phyloP scores from a whole-genome alignment of 2,888 invertebrate species.

The Cephus pygmeus region DNA sequence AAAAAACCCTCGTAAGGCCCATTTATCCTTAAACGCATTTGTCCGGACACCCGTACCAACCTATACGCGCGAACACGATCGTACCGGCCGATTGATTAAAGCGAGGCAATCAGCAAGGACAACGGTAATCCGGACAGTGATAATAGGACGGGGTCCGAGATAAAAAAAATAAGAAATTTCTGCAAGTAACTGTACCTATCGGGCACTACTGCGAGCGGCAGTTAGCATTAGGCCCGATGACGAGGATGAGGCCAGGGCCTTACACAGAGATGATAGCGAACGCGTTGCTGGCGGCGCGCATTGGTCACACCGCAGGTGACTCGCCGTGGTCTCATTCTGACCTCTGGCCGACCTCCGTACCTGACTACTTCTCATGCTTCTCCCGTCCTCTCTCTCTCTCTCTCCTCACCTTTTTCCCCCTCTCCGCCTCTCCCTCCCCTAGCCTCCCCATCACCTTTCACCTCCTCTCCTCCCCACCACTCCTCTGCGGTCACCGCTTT shows the following conservation, averaged over 20 bases:
- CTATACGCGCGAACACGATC: neutral
- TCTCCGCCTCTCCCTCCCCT: constrained; percentile 12
- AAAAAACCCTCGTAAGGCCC: neutral
- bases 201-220: constrained; percentile 29
- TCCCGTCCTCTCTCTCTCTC: constrained; percentile 17
- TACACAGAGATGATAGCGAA: constrained; percentile 46
- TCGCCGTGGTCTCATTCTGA: constrained; percentile 49
- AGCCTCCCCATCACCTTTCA: neutral
- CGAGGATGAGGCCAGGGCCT: constrained; percentile 40
- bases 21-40: neutral
- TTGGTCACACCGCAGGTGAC: constrained; percentile 57
- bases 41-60: too few relatives aligned
- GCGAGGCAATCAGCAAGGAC: neutral
- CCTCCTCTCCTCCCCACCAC: constrained; percentile 14
- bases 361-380: constrained; percentile 40
- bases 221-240: constrained; percentile 48
- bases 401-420: constrained; percentile 7
- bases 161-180: constrained; percentile 13
- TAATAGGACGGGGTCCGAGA: neutral
- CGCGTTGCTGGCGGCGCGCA: constrained; percentile 45
- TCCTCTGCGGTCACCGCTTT: constrained; percentile 30
- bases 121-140: neutral
- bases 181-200: constrained; percentile 23
- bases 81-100: neutral
- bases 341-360: constrained; percentile 51